Conservation (phyloP, 1,140 invertebrate species). For the Calycopis cecrops region DNA sequence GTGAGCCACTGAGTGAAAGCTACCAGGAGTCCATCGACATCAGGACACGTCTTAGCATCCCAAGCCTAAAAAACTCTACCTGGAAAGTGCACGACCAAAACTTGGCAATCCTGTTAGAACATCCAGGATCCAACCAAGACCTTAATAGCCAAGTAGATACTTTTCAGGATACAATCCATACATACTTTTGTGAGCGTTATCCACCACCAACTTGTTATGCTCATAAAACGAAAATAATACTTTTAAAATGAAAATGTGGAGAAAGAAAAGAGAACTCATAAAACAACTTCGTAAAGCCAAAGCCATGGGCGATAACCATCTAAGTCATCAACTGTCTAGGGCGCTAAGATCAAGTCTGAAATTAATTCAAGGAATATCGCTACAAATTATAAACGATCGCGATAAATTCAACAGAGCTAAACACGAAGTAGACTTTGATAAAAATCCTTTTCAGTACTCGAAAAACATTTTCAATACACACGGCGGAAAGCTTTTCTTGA, state of each 20-base stretch:
- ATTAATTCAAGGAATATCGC: no score
- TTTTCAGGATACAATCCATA: no score
- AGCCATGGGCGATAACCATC: neutral
- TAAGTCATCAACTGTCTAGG: neutral
- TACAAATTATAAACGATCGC: neutral
- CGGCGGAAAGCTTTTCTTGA: neutral
- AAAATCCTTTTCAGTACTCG: slow-evolving; percentile 9
- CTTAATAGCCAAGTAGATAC: no score
- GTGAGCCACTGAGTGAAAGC: neutral
- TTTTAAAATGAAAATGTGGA: neutral
- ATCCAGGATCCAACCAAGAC: no score
- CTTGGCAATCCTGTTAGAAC: no score
- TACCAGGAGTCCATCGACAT: slow-evolving; percentile 2
- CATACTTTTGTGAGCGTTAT: no score
- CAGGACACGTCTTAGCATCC: neutral
- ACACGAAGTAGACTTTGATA: slow-evolving; percentile 8
- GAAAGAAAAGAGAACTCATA: neutral
- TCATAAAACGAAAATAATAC: no score
- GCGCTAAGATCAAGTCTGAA: neutral
- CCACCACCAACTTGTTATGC: no score
- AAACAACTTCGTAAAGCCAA: neutral
- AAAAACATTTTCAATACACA: slow-evolving; percentile 6
- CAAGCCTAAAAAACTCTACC: neutral
- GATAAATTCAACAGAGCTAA: neutral
- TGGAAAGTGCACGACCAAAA: no score